phyloP scores from a whole-genome alignment of 2,113 vertebrate species.

The Uria lomvia region DNA sequence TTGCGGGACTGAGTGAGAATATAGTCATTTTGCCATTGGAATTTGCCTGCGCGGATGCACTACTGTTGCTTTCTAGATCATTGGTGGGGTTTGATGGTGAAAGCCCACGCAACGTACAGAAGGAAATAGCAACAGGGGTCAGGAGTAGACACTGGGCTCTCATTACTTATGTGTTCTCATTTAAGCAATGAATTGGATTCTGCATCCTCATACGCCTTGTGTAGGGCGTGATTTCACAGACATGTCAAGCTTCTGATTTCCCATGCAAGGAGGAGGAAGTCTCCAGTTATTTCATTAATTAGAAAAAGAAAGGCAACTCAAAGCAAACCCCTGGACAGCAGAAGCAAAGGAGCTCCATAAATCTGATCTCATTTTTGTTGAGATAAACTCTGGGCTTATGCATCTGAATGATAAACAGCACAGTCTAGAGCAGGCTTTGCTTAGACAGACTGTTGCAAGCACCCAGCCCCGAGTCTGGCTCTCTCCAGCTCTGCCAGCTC shows the following conservation, averaged over 20 bases:
- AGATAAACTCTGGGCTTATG: neutral
- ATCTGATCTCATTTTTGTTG: neutral
- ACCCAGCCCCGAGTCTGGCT: neutral
- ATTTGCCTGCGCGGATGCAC: neutral
- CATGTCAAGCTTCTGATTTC: neutral
- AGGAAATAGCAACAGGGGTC: neutral
- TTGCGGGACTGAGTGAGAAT: neutral
- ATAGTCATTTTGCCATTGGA: neutral
- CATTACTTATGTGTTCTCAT: neutral
- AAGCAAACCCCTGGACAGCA: neutral
- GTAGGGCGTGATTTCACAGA: neutral
- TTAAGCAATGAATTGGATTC: neutral
- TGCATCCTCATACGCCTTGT: neutral
- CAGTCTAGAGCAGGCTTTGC: neutral
- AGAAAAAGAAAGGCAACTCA: neutral
- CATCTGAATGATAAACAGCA: neutral
- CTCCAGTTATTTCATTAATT: neutral
- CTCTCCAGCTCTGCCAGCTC: neutral
- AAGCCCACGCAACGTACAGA: neutral
- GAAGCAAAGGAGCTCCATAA: neutral
- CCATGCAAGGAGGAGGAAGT: neutral
- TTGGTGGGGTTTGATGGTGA: neutral
- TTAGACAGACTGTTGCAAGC: neutral
- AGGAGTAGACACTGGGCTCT: neutral
- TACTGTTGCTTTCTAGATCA: neutral